Conservation (phyloP, 2,113 vertebrate genomes). For the Setophaga kirtlandii region DNA sequence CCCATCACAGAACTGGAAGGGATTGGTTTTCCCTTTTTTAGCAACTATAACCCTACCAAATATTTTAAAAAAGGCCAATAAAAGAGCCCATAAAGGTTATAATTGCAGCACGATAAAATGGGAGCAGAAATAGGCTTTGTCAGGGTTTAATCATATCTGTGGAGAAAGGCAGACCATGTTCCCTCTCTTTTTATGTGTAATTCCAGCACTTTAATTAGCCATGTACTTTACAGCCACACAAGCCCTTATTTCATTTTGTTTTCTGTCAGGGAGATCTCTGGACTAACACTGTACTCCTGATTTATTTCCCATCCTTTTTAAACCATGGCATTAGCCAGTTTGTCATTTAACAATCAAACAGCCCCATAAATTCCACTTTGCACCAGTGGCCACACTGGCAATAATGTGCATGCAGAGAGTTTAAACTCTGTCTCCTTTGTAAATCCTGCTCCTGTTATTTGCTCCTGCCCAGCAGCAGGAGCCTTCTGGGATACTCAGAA, state of each 20-base stretch:
- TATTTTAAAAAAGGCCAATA: not conserved
- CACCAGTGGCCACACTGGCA: not conserved
- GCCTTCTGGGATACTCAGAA: constrained; percentile 12
- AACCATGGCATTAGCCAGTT: not conserved
- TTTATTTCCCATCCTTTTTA: not conserved
- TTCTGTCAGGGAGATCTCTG: not conserved
- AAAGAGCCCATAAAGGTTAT: not conserved
- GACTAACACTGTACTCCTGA: not conserved
- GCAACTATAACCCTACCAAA: not conserved
- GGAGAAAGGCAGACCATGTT: not conserved
- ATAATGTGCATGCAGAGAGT: not conserved
- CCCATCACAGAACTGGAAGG: not conserved
- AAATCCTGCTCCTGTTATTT: constrained; percentile 37
- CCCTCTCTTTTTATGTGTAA: not conserved
- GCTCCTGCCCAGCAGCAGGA: not conserved
- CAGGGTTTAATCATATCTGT: not conserved
- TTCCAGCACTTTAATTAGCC: constrained; percentile 24
- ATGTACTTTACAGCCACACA: not conserved
- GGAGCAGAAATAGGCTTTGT: not conserved
- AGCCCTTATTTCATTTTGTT: not conserved
- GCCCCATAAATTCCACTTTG: not conserved
- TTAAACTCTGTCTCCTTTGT: not conserved
- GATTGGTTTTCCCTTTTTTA: not conserved
- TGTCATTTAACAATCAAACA: not conserved
- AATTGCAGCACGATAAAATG: not conserved